A percentile compares a stretch with the other conserved stretches of the same genome.
Evolutionary conservation across 2,797 vertebrate species (phyloP).

Genomic region (Chloroceryle inda): DNA sequence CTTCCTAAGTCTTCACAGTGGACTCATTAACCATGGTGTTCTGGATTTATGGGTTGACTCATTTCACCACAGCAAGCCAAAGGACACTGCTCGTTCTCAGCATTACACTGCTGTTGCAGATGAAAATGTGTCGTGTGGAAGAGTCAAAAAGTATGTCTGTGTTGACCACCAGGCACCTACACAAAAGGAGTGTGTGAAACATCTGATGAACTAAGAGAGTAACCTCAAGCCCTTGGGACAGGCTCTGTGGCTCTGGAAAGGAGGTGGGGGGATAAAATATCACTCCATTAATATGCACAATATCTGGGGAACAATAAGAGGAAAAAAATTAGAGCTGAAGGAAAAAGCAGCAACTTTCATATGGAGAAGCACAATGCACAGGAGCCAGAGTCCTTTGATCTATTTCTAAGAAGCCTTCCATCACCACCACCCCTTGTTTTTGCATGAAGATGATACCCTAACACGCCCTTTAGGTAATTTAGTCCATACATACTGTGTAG

Average conservation of each 20-base stretch:
- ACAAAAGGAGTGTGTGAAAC: fast-evolving
- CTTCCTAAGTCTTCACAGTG: fast-evolving
- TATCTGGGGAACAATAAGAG: not conserved
- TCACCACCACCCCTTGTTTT: not conserved
- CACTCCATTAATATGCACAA: not conserved
- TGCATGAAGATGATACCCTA: not conserved
- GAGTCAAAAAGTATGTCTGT: not conserved
- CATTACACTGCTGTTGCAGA: not conserved
- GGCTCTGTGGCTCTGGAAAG: not conserved
- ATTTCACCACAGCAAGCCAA: not conserved
- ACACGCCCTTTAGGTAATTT: not conserved
- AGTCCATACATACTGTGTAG: not conserved
- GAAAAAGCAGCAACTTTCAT: not conserved
- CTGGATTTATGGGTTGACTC: not conserved
- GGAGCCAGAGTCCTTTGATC: not conserved
- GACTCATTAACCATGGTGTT: not conserved
- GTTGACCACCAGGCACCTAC: fast-evolving
- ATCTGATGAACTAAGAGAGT: not conserved
- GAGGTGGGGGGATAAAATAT: not conserved
- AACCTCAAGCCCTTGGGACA: not conserved
- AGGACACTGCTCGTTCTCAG: fast-evolving
- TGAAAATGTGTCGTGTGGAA: fast-evolving
- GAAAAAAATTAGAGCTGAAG: not conserved
- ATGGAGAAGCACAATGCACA: not conserved
- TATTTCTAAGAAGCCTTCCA: not conserved